phyloP scores from a whole-genome alignment of 2,888 invertebrate species.

The Clusia tigrina region DNA sequence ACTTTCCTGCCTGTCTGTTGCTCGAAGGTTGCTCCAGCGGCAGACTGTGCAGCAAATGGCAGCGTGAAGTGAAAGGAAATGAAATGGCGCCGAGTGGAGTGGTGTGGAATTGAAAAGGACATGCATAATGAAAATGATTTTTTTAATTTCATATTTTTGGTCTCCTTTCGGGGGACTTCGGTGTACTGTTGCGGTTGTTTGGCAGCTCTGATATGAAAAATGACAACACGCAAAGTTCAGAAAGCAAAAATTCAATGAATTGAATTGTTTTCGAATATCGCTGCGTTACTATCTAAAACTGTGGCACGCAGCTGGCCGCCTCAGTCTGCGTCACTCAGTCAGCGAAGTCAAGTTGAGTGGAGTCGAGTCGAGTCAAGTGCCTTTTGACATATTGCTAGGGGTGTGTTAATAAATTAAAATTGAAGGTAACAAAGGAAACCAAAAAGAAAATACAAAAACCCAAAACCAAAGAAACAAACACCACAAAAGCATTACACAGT shows the following conservation, averaged over 20 bases:
- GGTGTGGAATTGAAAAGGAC: not conserved
- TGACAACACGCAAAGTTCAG: not conserved
- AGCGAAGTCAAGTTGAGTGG: too few relatives aligned
- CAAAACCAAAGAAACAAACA: too few relatives aligned
- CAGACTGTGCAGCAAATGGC: not conserved
- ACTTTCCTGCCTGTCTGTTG: not conserved
- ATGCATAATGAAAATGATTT: not conserved
- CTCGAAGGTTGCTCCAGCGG: not conserved
- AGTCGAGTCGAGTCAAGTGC: too few relatives aligned
- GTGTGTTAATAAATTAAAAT: conserved; percentile 4
- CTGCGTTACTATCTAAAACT: too few relatives aligned
- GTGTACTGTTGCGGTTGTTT: too few relatives aligned
- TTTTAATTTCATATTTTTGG: not conserved
- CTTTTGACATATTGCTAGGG: conserved; percentile 3
- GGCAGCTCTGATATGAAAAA: not conserved
- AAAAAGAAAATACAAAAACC: too few relatives aligned
- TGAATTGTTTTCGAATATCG: not conserved
- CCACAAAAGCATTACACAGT: too few relatives aligned
- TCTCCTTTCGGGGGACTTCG: too few relatives aligned
- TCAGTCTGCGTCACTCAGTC: not conserved
- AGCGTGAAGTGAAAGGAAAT: not conserved
- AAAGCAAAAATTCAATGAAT: not conserved
- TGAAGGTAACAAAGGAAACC: too few relatives aligned
- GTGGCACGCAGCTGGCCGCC: too few relatives aligned
- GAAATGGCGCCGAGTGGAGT: too few relatives aligned